Evolutionary conservation across 1,140 invertebrate genomes (phyloP).

Genomic region (Triops longicaudatus): DNA sequence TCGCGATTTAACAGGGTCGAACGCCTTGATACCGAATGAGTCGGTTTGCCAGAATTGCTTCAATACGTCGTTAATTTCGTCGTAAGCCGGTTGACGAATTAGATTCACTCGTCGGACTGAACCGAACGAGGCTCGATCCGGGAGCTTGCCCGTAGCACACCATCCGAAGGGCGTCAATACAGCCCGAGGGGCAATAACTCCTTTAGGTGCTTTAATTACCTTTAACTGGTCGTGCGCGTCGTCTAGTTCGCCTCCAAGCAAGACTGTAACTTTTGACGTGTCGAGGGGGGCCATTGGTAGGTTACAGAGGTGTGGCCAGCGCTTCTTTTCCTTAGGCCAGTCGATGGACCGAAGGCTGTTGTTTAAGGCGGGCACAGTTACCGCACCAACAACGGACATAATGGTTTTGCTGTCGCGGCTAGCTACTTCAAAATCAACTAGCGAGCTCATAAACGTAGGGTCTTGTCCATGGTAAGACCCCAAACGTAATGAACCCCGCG

Average conservation of each 20-base stretch:
- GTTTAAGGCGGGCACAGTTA: not conserved
- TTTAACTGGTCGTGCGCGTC: constrained; percentile 13
- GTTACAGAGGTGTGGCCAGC: not conserved
- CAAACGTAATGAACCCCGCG: not conserved
- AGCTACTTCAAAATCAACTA: not conserved
- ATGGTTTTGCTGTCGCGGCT: not conserved
- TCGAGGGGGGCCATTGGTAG: constrained; percentile 12
- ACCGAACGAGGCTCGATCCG: not conserved
- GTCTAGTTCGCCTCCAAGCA: constrained; percentile 15
- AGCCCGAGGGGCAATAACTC: not conserved
- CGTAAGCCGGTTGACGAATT: not conserved
- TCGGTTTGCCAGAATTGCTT: constrained; percentile 19
- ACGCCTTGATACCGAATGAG: not conserved
- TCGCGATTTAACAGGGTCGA: not conserved
- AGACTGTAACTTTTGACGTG: not conserved
- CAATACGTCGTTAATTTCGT: not conserved
- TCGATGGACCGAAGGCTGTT: not conserved
- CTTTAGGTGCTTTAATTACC: not conserved
- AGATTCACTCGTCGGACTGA: not conserved
- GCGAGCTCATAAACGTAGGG: not conserved
- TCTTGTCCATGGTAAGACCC: constrained; percentile 22
- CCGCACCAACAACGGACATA: not conserved
- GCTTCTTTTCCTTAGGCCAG: not conserved
- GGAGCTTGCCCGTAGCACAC: constrained; percentile 4
- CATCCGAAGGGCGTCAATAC: constrained; percentile 20